Evolutionary conservation across 2,797 vertebrate species (phyloP).

Genomic region (Helarctos malayanus): DNA sequence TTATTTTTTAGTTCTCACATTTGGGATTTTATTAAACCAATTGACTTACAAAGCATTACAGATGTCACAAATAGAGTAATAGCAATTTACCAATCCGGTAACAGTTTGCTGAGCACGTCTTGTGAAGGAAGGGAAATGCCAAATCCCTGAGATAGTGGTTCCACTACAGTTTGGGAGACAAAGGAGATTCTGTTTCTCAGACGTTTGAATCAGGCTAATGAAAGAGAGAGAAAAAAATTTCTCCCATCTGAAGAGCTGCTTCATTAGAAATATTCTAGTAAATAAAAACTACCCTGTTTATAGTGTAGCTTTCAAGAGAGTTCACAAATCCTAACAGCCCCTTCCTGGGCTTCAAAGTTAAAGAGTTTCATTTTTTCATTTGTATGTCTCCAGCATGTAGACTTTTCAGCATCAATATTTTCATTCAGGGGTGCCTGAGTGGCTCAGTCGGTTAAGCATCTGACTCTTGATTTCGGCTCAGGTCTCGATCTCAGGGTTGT

Average conservation of each 20-base stretch:
- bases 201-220: slow-evolving; percentile 74
- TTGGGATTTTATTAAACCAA: slow-evolving; percentile 96
- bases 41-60: slow-evolving; percentile 93
- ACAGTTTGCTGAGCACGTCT: slow-evolving; percentile 87
- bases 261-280: slow-evolving; percentile 89
- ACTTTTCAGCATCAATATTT: slow-evolving; percentile 15
- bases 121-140: slow-evolving; percentile 88
- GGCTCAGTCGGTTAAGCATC: not conserved
- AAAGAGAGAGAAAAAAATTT: slow-evolving; percentile 78
- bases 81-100: slow-evolving; percentile 84
- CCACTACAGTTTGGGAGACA: slow-evolving; percentile 68
- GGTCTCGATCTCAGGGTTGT: not conserved
- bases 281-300: slow-evolving; percentile 87
- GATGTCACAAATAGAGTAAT: slow-evolving; percentile 89
- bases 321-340: not conserved
- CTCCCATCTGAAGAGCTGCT: slow-evolving; percentile 83
- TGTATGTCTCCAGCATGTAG: not conserved
- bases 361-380: slow-evolving; percentile 20
- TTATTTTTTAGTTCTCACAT: slow-evolving; percentile 85
- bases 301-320: slow-evolving; percentile 23
- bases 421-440: not conserved
- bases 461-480: not conserved
- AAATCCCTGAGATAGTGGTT: slow-evolving; percentile 51
- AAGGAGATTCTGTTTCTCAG: slow-evolving; percentile 42
- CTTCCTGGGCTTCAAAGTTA: slow-evolving; percentile 9